Conservation (phyloP, 2,113 vertebrate species). For the Lasiurus borealis region DNA sequence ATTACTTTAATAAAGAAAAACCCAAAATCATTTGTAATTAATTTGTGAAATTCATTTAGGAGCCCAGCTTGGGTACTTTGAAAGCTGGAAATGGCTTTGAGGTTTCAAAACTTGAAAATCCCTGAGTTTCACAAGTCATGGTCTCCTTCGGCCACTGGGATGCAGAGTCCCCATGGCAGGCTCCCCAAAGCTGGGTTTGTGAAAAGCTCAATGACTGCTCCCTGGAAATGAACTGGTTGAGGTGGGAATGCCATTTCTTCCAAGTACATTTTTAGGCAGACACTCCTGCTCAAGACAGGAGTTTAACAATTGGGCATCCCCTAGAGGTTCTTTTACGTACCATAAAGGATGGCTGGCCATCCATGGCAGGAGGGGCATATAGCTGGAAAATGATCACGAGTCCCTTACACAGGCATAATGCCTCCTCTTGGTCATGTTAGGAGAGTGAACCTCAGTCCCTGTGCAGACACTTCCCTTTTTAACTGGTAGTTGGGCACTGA, state of each 20-base stretch:
- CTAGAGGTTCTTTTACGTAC: neutral
- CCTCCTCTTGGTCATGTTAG: neutral
- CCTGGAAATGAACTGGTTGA: neutral
- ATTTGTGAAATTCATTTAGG: neutral
- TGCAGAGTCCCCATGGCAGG: neutral
- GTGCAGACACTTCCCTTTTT: neutral
- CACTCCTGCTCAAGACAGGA: neutral
- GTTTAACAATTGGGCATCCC: neutral
- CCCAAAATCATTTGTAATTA: neutral
- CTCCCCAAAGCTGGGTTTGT: neutral
- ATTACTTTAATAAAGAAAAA: neutral
- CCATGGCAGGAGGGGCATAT: neutral
- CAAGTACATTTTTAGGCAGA: neutral
- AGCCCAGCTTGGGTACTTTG: neutral
- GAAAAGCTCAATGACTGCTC: neutral
- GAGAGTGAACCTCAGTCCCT: neutral
- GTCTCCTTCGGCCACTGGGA: neutral
- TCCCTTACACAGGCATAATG: neutral
- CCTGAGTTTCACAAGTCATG: neutral
- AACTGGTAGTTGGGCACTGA: neutral
- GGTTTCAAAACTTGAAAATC: conserved; percentile 16
- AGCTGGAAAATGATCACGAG: neutral
- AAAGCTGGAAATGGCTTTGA: neutral
- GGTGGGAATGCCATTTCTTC: neutral
- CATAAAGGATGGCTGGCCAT: neutral